Evolutionary conservation across 2,797 vertebrate species (phyloP).

Genomic region (Lepilemur septentrionalis): DNA sequence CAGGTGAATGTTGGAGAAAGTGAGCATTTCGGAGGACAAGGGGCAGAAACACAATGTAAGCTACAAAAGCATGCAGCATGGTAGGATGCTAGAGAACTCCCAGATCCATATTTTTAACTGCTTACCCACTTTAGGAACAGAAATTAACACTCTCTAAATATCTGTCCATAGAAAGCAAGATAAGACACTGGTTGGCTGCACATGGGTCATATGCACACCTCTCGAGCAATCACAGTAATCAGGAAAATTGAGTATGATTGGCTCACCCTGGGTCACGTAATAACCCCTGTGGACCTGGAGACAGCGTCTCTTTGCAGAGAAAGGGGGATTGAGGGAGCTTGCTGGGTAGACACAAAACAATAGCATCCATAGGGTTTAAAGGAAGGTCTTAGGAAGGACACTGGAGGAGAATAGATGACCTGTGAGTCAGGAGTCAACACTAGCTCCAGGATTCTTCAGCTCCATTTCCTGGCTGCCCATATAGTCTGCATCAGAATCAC

Average conservation of each 20-base stretch:
- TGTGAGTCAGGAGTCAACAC: background rate
- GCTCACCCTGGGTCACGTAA: background rate
- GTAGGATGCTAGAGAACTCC: background rate
- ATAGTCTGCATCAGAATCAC: background rate
- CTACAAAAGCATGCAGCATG: background rate
- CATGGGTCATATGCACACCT: background rate
- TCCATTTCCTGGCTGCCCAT: background rate
- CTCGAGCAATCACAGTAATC: background rate
- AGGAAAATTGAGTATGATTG: background rate
- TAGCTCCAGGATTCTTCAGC: background rate
- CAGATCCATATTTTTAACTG: background rate
- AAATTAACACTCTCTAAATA: background rate
- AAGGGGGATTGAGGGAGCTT: background rate
- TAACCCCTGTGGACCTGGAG: background rate
- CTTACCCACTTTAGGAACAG: background rate
- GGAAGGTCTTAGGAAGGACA: background rate
- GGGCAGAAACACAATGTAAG: background rate
- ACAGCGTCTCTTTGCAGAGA: background rate
- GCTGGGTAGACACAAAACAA: background rate
- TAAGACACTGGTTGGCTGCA: background rate
- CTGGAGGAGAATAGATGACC: background rate
- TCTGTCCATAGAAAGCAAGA: background rate
- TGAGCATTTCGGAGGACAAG: background rate
- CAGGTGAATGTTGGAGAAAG: background rate
- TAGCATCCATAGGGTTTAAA: background rate